Base-by-base conservation (phyloP, 2,797 vertebrate genomes). In the Triplophysa yarkandensis region DNA sequence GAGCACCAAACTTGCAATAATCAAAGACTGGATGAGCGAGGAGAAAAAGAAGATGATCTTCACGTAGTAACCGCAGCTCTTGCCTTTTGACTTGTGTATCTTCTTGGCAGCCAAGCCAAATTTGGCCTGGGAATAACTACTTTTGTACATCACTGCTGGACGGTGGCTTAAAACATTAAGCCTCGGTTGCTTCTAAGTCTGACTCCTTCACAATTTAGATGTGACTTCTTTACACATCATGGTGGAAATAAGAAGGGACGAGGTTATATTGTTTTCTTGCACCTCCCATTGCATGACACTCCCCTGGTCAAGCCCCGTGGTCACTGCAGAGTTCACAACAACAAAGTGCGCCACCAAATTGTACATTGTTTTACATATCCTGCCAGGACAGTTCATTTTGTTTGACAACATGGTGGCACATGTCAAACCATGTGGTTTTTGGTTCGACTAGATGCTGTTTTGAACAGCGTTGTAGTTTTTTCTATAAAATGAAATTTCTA, bases 11-110 rank as follows among this genome's bases (percentile, higher is more conserved):
- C 96, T 95, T 61, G 94, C 83, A 62, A 99, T 98, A 85, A 99
- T 96, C 19, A 99, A 93, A 32, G 95, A 94, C 67, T 99, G 96
- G 82, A 97, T 97, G 78, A 98, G 92, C 0, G 96, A 98, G 10
- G 91, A 92, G 80, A 96, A 98, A 58, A 99, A 94, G 87, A 99
- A 98, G 77, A 96, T 83, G 7, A 98, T 93, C 19, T 94, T 95
- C 78, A 95, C 43, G 32, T 97, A 98, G 85, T 95, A 97, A 0
- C 94, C 91, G 0, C 97, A 99, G 30, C 93, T 93, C 48, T 91
- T 93, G 50, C 90, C 62, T 57, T 86, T 86, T 0, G 81, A 85
- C 41, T 46, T 85, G 52, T 88, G 83, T 57, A 84, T 90, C 68
- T 84, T 87, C 83, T 55, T 93, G 68, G 84, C 64, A 62, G 82